A percentile compares a stretch with the other conserved stretches of the same genome.
These are phyloP conservation scores for Drosophila recens DNA, from an alignment of 2,888 invertebrate species.

Conservation along the genomic window DNA sequence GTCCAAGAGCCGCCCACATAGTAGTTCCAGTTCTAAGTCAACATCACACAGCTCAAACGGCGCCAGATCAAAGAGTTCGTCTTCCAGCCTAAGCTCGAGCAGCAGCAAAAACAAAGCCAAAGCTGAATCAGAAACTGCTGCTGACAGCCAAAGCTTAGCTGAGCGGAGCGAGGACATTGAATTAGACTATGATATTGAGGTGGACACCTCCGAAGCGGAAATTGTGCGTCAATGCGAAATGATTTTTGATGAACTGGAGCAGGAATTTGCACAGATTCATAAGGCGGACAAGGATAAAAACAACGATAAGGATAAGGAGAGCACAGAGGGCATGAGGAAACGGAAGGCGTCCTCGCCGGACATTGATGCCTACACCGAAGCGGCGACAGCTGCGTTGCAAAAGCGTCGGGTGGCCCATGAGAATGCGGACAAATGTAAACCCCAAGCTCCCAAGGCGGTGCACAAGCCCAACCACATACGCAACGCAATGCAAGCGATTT, in stretches of 20 bases:
- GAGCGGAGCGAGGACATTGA: slow-evolving; percentile 77
- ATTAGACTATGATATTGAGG: slow-evolving; percentile 55
- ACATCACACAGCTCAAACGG: slow-evolving; percentile 38
- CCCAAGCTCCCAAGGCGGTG: slow-evolving; percentile 84
- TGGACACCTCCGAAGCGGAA: slow-evolving; percentile 87
- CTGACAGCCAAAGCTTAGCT: background rate
- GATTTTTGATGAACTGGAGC: slow-evolving; percentile 93
- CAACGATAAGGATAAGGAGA: slow-evolving; percentile 57
- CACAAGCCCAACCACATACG: slow-evolving; percentile 86
- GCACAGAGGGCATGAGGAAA: slow-evolving; percentile 53
- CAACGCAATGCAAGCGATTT: slow-evolving; percentile 86
- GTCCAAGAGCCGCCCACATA: slow-evolving; percentile 47
- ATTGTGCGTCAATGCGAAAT: slow-evolving; percentile 93
- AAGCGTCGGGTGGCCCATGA: slow-evolving; percentile 92
- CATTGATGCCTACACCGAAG: slow-evolving; percentile 84
- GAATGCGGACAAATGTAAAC: slow-evolving; percentile 86
- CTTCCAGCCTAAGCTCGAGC: slow-evolving; percentile 31
- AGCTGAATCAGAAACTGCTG: slow-evolving; percentile 8
- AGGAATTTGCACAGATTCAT: slow-evolving; percentile 76
- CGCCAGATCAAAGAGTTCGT: slow-evolving; percentile 51
- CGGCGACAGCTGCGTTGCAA: slow-evolving; percentile 77
- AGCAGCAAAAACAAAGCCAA: slow-evolving; percentile 36
- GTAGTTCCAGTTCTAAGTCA: slow-evolving; percentile 56
- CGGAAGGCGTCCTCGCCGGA: slow-evolving; percentile 74
- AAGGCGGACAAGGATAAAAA: slow-evolving; percentile 69